phyloP scores from a whole-genome alignment of 1,140 invertebrate genomes.

The Trypoxylus dichotomus region DNA sequence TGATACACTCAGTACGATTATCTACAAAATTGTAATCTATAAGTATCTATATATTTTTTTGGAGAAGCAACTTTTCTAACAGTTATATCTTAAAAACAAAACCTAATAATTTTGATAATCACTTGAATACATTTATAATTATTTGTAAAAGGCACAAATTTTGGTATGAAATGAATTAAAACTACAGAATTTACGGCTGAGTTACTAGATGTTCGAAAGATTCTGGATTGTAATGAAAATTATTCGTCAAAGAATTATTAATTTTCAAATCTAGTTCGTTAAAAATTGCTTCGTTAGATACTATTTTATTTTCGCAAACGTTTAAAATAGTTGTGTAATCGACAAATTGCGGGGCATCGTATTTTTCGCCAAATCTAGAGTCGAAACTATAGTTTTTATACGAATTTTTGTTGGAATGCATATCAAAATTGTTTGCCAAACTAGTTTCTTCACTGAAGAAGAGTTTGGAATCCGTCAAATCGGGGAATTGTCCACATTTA shows the following conservation, averaged over 20 bases:
- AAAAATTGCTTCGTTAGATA: slow-evolving; percentile 39
- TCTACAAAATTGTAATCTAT: no score
- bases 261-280: slow-evolving; percentile 47
- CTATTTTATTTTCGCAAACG: slow-evolving; percentile 44
- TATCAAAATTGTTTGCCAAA: slow-evolving; percentile 25
- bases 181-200: slow-evolving; percentile 33
- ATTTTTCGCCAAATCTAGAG: slow-evolving; percentile 41
- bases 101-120: no score
- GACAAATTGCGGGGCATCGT: slow-evolving; percentile 43
- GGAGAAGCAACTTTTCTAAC: no score
- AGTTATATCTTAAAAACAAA: no score
- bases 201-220: slow-evolving; percentile 37
- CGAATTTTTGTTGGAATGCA: slow-evolving; percentile 32
- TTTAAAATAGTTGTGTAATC: slow-evolving; percentile 45
- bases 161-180: background rate
- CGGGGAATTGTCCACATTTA: slow-evolving; percentile 34
- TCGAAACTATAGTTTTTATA: slow-evolving; percentile 39
- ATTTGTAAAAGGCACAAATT: slow-evolving; percentile 3
- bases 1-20: no score
- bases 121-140: no score
- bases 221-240: slow-evolving; percentile 38
- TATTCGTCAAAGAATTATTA: slow-evolving; percentile 34
- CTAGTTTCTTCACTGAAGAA: slow-evolving; percentile 36
- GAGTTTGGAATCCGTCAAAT: slow-evolving; percentile 33
- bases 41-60: no score